Evolutionary conservation across 2,113 vertebrate genomes (phyloP), one percentile per base, ranked within the genome.

Genomic region (Mormyrus lacerda): DNA sequence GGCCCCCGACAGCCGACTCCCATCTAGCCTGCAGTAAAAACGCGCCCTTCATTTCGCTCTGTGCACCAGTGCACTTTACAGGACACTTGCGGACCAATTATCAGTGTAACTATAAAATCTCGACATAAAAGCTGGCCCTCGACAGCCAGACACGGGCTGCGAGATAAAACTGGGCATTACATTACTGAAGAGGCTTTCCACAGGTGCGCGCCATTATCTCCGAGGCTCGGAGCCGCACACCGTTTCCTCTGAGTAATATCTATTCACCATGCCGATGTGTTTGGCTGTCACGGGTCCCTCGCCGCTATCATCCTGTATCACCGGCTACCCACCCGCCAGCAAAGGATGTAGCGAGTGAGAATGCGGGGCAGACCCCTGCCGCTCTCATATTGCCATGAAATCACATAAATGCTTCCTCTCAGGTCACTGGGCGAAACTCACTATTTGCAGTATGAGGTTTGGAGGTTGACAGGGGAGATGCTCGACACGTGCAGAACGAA

Each of bases 21-120:
- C 42, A 84, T 84, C 19, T 3, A 3, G 82, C 44, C 1, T 11
- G 21, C 44, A 24, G 44, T 84, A 45, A 84, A 84, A 84, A 35
- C 11, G 4, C 4, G 31, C 15, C 15, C 35, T 3, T 39, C 69
- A 39, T 19, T 76, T 76, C 5, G 6, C 69, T 19, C 69, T 19
- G 69, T 84, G 82, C 44, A 42, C 82, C 17, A 47, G 35, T 45
- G 35, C 82, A 84, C 82, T 84, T 84, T 84, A 84, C 44, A 24
- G 44, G 82, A 84, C 82, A 45, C 82, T 84, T 8, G 44, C 39
- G 9, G 44, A 45, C 39, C 82, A 84, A 84, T 84, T 84, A 84
- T 45, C 82, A 84, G 44, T 84, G 39, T 84, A 47, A 84, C 82
- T 45, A 47, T 84, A 84, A 84, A 84, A 84, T 84, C 82, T 47